Conservation (phyloP, 2,888 invertebrate genomes). For the Oxyscelio sp. region DNA sequence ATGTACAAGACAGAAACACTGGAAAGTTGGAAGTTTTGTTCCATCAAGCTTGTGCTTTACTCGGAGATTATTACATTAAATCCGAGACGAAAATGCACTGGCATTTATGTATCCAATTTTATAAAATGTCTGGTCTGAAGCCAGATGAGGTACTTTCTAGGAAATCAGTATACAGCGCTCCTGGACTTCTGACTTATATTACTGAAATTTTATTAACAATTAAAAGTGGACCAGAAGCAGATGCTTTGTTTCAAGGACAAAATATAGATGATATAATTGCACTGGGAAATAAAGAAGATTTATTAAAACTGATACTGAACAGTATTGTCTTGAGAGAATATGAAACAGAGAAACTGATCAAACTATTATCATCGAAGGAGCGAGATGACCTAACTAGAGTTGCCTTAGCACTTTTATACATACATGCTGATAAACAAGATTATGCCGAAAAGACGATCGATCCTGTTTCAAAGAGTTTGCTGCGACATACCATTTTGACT, state of each 20-base stretch:
- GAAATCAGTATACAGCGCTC: constrained; percentile 83
- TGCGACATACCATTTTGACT: constrained; percentile 87
- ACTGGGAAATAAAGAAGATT: constrained; percentile 85
- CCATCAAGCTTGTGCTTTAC: constrained; percentile 89
- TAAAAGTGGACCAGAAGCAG: constrained; percentile 88
- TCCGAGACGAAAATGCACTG: constrained; percentile 87
- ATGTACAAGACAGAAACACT: constrained; percentile 14
- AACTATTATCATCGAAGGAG: constrained; percentile 86
- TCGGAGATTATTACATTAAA: constrained; percentile 90
- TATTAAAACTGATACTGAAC: constrained; percentile 89
- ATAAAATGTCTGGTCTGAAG: constrained; percentile 89
- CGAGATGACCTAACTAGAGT: constrained; percentile 87
- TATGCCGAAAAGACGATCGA: constrained; percentile 89
- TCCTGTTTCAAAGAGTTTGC: constrained; percentile 87
- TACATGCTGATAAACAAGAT: constrained; percentile 89
- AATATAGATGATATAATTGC: constrained; percentile 86
- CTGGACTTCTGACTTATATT: constrained; percentile 84
- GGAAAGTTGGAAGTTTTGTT: constrained; percentile 88
- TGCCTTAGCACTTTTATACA: constrained; percentile 89
- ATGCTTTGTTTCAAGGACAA: constrained; percentile 88
- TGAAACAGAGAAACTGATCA: constrained; percentile 90
- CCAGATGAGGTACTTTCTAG: constrained; percentile 89
- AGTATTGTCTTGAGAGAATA: constrained; percentile 90
- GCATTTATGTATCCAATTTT: constrained; percentile 89
- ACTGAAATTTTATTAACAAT: constrained; percentile 87